Evolutionary conservation across 2,113 vertebrate species (phyloP).

Genomic region (Oncorhynchus keta): DNA sequence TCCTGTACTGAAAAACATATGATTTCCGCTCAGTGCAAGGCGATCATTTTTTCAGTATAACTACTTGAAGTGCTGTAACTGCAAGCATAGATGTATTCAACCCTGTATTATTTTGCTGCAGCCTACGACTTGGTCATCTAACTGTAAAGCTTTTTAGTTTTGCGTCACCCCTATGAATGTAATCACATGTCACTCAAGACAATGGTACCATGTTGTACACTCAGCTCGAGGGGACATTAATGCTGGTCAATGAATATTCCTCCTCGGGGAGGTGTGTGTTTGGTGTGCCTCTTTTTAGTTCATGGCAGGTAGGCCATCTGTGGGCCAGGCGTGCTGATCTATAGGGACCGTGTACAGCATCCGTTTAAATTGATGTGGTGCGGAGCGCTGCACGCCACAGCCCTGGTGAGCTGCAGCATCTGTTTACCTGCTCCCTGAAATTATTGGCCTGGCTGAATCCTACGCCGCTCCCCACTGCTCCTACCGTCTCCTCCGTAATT

Average conservation of each 20-base stretch:
- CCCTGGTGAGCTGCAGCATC: slow-evolving; percentile 32
- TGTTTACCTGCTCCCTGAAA: slow-evolving; percentile 56
- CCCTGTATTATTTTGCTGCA: too few relatives aligned
- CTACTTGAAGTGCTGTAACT: too few relatives aligned
- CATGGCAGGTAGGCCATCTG: background rate
- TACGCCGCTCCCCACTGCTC: slow-evolving; percentile 38
- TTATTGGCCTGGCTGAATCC: slow-evolving; percentile 60
- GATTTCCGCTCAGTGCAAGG: too few relatives aligned
- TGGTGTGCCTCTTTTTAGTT: background rate
- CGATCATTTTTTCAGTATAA: too few relatives aligned
- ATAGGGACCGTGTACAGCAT: slow-evolving; percentile 39
- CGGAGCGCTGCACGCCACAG: slow-evolving; percentile 29
- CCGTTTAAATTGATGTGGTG: slow-evolving; percentile 64
- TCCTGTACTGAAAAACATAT: too few relatives aligned
- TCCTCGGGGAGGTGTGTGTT: background rate
- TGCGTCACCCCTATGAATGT: too few relatives aligned
- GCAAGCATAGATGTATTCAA: too few relatives aligned
- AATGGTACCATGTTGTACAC: background rate
- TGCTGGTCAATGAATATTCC: background rate
- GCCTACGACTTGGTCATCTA: too few relatives aligned
- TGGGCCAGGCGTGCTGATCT: slow-evolving; percentile 10
- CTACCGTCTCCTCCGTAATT: slow-evolving; percentile 63
- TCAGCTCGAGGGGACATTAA: background rate
- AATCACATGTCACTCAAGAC: background rate
- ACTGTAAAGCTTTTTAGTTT: too few relatives aligned